Base-by-base conservation (phyloP, 2,113 vertebrate species). In the Cyprinus carpio region DNA sequence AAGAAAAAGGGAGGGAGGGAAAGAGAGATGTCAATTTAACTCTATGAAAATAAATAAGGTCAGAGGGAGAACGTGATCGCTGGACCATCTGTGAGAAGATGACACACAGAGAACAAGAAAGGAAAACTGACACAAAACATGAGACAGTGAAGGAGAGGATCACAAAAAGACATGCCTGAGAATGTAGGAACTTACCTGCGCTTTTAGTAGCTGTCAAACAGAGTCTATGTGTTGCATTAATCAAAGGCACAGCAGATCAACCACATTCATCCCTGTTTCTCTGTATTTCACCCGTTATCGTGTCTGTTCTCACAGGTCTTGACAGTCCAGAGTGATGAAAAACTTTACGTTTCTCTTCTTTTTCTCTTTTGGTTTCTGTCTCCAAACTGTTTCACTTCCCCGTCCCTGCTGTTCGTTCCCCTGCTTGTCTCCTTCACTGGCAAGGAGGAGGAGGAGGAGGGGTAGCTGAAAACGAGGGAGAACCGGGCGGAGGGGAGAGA, bases 341-440 rank as follows among this genome's bases (percentile, higher is more conserved):
- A 25, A 7, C 3, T 3, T 60, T 1, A 81, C 46, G 79, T 87
- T 87, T 86, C 79, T 87, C 18, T 69, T 64, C 84, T 82, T 85
- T 83, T 74, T 72, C 13, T 74, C 72, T 85, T 78, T 87, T 82
- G 49, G 75, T 86, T 86, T 88, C 87, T 82, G 82, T 85, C 76
- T 87, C 78, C 51, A 54, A 43, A 86, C 82, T 88, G 69, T 88
- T 88, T 88, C 85, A 80, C 85, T 88, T 88, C 87, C 82, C 82
- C 6, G 85, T 84, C 77, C 75, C 58, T 65, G 67, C 69, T 54
- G 81, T 46, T 75, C 34, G 31, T 76, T 62, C 76, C 43, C n/a
- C 18, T 62, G 82, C 81, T 85, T 85, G 76, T 86, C 78, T 81
- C 62, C 75, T 86, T 81, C 76, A 74, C 86, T 82, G 77, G 25